Base-by-base conservation (phyloP, 2,113 vertebrate species). In the Thalassoma bifasciatum region DNA sequence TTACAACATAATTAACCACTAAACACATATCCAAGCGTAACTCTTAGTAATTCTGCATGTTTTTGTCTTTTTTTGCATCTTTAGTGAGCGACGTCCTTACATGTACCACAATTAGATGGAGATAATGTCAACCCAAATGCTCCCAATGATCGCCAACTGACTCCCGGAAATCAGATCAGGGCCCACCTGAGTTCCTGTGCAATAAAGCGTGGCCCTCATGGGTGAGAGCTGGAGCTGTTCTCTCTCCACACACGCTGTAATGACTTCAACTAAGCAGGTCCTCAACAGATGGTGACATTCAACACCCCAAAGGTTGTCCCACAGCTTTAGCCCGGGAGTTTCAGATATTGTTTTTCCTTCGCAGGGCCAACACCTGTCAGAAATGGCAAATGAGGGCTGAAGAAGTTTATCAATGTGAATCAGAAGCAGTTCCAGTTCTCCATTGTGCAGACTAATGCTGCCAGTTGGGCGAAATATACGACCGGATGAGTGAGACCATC, bases 251-350 rank as follows among this genome's bases (percentile, higher is more conserved):
- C 57, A 56, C 50, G 68, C 79, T 71, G 46, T 83, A 86, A 83
- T 82, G 84, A 78, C 75, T 77, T 78, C 79, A 77, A 66, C 79
- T 30, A 62, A 83, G 82, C 81, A 54, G 70, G 73, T 84, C 75
- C 50, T 82, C 86, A 87, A 88, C 92, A 93, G 90, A 92, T 91
- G 93, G 90, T 90, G 92, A 92, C 91, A 92, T 93, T 91, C 84
- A 85, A 90, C 77, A 71, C 80, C 85, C 82, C 40, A 72, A 85
- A 85, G 82, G 71, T 88, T 75, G 77, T 86, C 76, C 80, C 80
- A 42, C n/a, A 57, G 82, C 80, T 30, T 72, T n/a, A 50, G 68
- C 57, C 59, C 57, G 36, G 42, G 49, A 62, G 53, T 76, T 50
- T 54, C 63, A 78, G 72, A 67, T 83, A 82, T 86, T 86, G 78